Evolutionary conservation across 2,797 vertebrate genomes (phyloP).

Genomic region (Glyptemys insculpta): DNA sequence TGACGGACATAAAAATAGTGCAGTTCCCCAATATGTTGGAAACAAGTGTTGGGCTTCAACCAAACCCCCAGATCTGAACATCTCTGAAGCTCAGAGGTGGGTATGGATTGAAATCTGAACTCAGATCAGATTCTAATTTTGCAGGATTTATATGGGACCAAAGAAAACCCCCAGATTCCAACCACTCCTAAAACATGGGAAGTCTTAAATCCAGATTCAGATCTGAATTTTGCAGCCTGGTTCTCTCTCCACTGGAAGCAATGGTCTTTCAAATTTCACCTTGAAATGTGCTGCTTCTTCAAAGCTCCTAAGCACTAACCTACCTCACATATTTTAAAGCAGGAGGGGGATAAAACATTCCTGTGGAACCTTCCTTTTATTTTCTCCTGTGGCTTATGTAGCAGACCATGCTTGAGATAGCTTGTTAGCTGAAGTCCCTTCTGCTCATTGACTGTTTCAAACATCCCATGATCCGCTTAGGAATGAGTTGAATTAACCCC

Average conservation of each 20-base stretch:
- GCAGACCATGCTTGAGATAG: neutral
- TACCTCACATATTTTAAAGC: neutral
- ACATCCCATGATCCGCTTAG: neutral
- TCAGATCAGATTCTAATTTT: neutral
- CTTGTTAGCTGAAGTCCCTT: neutral
- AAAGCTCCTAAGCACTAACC: neutral
- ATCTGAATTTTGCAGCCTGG: neutral
- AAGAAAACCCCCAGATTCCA: neutral
- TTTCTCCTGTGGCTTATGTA: neutral
- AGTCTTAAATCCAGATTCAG: neutral
- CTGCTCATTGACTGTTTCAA: neutral
- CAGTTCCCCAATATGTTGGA: neutral
- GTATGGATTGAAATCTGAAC: neutral
- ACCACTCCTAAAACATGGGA: neutral
- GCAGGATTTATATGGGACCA: neutral
- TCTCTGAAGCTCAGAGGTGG: neutral
- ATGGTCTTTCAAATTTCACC: neutral
- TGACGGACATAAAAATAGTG: neutral
- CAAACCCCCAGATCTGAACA: neutral
- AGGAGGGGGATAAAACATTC: neutral
- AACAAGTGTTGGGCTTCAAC: neutral
- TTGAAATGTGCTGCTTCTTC: neutral
- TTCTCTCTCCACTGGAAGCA: neutral
- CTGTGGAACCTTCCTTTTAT: rapidly evolving
- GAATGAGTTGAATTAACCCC: neutral